Evolutionary conservation across 2,797 vertebrate species (phyloP).

Genomic region (Spatula versicolor): DNA sequence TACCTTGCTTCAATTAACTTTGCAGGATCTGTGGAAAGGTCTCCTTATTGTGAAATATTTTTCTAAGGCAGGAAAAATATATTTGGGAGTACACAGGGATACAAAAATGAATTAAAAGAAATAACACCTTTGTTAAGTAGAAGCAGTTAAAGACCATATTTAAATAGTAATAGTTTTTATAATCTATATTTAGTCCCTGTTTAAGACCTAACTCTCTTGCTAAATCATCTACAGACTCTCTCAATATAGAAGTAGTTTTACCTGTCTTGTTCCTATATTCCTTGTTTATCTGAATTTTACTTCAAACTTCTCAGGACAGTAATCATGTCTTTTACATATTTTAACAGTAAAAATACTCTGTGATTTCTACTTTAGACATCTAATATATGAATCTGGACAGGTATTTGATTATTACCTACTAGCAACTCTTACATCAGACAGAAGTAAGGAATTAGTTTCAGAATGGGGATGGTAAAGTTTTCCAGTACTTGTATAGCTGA

Average conservation of each 20-base stretch:
- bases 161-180: constrained; percentile 9
- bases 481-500: not conserved
- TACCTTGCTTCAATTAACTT: constrained; percentile 71
- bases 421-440: not conserved
- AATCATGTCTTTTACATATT: not conserved
- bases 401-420: not conserved
- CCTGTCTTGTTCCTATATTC: not conserved
- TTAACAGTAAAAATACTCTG: not conserved
- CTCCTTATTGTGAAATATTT: constrained; percentile 26
- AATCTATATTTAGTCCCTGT: not conserved
- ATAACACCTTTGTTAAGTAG: not conserved
- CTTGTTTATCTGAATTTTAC: not conserved
- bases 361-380: not conserved
- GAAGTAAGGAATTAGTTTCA: not conserved
- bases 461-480: not conserved
- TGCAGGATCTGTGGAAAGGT: constrained; percentile 59
- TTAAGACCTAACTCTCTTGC: constrained; percentile 9
- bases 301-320: not conserved
- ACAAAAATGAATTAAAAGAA: constrained; percentile 24
- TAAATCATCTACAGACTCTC: not conserved
- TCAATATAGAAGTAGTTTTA: not conserved
- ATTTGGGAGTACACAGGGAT: constrained; percentile 18
- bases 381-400: too few relatives aligned
- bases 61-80: constrained; percentile 28
- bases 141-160: not conserved